A percentile compares a stretch with the other conserved stretches of the same genome.
Evolutionary conservation across 2,888 invertebrate genomes (phyloP).

Genomic region (Nymphalis urticae): DNA sequence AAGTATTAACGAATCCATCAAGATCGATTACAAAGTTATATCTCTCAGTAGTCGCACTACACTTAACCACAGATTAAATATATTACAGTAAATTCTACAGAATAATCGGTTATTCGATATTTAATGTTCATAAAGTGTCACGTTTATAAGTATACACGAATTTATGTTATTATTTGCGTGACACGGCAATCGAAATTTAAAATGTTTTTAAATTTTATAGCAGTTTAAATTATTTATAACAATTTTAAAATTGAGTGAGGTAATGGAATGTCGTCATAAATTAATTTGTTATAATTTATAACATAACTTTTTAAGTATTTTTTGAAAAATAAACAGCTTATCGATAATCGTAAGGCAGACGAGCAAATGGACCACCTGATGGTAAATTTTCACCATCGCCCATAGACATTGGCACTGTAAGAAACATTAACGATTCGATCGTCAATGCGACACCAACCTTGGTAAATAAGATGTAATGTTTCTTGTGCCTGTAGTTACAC

Average conservation of each 20-base stretch:
- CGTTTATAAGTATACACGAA: slow-evolving; percentile 10
- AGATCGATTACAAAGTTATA: slow-evolving; percentile 2
- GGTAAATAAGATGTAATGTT: no score
- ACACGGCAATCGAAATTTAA: neutral
- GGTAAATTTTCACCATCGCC: no score
- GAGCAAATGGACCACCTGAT: no score
- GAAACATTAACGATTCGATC: no score
- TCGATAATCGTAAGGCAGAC: no score
- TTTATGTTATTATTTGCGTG: slow-evolving; percentile 19
- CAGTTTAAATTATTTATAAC: neutral
- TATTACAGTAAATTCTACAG: slow-evolving; percentile 19
- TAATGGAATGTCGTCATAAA: neutral
- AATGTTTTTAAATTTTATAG: slow-evolving; percentile 1
- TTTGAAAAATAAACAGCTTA: no score
- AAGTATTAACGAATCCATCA: neutral
- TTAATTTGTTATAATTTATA: no score
- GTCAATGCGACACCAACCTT: no score
- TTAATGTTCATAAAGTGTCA: slow-evolving; percentile 29
- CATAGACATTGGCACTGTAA: no score
- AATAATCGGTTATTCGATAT: slow-evolving; percentile 13
- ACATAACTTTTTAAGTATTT: no score
- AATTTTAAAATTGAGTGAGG: neutral
- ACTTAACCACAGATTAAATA: slow-evolving; percentile 7
- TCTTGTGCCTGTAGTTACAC: no score
- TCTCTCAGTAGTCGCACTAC: slow-evolving; percentile 6